Conservation (phyloP, 2,113 vertebrate species). For the Bubo scandiacus region DNA sequence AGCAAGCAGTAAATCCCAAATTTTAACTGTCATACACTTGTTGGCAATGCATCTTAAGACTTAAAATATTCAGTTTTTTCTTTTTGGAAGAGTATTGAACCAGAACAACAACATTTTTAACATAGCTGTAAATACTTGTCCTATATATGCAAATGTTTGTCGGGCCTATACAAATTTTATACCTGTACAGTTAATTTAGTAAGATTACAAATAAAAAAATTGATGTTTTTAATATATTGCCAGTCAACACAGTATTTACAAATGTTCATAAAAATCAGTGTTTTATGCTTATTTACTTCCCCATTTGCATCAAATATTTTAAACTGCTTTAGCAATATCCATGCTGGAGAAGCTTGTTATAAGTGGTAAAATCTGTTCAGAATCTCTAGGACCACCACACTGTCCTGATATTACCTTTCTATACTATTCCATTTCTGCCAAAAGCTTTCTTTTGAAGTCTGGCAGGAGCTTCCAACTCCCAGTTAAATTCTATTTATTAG, state of each 20-base stretch:
- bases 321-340: neutral
- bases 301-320: neutral
- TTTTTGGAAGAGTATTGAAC: neutral
- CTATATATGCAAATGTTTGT: neutral
- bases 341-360: neutral
- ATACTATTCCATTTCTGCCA: constrained; percentile 17
- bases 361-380: neutral
- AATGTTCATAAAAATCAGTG: neutral
- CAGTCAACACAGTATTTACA: neutral
- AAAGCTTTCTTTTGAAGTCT: constrained; percentile 56
- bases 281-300: neutral
- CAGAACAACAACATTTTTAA: neutral
- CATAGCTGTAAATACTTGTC: neutral
- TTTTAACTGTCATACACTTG: constrained; percentile 11
- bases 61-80: neutral
- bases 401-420: constrained; percentile 40
- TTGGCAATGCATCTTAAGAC: neutral
- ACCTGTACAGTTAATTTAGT: neutral
- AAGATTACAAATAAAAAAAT: neutral
- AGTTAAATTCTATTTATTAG: constrained; percentile 65
- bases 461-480: constrained; percentile 49
- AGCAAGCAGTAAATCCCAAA: neutral
- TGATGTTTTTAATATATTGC: neutral
- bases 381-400: neutral
- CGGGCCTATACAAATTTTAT: neutral